Percentiles rank a stretch among this genome's conserved stretches.
phyloP scores from a whole-genome alignment of 2,797 vertebrate genomes.

The Myiothlypis coronata region DNA sequence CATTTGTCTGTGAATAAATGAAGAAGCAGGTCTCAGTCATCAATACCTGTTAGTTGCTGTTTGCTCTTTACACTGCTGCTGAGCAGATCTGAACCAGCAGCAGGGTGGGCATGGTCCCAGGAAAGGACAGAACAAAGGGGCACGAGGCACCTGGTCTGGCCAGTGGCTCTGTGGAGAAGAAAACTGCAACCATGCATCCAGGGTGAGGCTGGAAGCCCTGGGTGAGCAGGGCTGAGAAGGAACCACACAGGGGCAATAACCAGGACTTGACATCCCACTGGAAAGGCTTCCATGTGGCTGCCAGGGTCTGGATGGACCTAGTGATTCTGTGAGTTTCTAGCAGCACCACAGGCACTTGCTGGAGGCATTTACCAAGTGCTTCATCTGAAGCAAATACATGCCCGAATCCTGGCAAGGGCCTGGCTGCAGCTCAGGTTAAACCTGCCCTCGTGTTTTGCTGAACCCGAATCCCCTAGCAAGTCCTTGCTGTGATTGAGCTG shows the following conservation, averaged over 20 bases:
- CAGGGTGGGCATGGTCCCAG: background rate
- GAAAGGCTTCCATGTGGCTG: background rate
- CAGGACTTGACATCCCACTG: background rate
- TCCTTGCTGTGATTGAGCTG: background rate
- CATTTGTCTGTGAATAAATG: background rate
- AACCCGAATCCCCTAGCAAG: background rate
- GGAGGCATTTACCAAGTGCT: background rate
- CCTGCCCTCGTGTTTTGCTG: background rate
- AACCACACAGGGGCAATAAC: background rate
- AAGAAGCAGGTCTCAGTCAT: background rate
- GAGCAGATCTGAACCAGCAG: background rate
- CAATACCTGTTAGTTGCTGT: background rate
- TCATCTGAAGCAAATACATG: background rate
- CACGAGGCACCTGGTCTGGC: background rate
- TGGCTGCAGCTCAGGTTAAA: background rate
- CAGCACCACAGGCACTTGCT: background rate
- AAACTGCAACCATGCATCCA: background rate
- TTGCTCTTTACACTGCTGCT: background rate
- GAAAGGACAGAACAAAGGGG: background rate
- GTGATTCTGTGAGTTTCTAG: background rate
- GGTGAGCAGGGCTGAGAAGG: rapidly evolving
- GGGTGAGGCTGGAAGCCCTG: background rate
- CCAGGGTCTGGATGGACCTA: rapidly evolving
- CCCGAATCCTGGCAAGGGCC: background rate
- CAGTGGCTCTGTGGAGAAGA: background rate